Percentiles rank a stretch among this genome's conserved stretches.
Conservation (phyloP, 2,113 vertebrate genomes). For the Glareola pratincola region DNA sequence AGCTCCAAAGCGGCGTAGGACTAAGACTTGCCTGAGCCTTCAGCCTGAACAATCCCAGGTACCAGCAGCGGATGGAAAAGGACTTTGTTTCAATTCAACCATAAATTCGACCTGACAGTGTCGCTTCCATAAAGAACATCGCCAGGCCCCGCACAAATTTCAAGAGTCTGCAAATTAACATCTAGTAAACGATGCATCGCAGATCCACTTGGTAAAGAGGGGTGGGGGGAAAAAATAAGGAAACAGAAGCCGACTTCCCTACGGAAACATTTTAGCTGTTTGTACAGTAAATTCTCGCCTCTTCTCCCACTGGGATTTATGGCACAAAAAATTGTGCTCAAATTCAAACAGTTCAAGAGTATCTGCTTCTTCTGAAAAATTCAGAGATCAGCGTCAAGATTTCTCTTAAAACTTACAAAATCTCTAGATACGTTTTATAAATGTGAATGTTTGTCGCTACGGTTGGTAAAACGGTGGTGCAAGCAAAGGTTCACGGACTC, state of each 20-base stretch:
- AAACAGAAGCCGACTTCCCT: background rate
- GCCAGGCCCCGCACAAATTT: too few relatives aligned
- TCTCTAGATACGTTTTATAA: background rate
- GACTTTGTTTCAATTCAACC: background rate
- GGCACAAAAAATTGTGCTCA: background rate
- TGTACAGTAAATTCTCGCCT: background rate
- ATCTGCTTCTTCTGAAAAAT: background rate
- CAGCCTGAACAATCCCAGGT: background rate
- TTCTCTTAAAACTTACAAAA: background rate
- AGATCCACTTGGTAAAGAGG: background rate
- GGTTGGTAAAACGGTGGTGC: fast-evolving
- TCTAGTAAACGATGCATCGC: background rate
- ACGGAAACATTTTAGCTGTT: fast-evolving
- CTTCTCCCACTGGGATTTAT: background rate
- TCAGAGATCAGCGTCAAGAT: background rate
- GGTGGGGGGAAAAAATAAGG: too few relatives aligned
- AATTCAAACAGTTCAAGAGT: background rate
- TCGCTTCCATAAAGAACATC: fast-evolving
- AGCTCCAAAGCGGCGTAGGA: background rate
- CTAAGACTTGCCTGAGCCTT: background rate
- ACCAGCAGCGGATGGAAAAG: background rate
- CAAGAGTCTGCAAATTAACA: background rate
- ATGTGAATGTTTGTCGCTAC: background rate
- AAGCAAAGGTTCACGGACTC: background rate
- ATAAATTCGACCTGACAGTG: background rate